Percentiles rank a stretch among this genome's conserved stretches.
These are phyloP conservation scores for Premnoplex brunnescens DNA, from an alignment of 2,797 vertebrate genomes.

Conservation along the genomic window DNA sequence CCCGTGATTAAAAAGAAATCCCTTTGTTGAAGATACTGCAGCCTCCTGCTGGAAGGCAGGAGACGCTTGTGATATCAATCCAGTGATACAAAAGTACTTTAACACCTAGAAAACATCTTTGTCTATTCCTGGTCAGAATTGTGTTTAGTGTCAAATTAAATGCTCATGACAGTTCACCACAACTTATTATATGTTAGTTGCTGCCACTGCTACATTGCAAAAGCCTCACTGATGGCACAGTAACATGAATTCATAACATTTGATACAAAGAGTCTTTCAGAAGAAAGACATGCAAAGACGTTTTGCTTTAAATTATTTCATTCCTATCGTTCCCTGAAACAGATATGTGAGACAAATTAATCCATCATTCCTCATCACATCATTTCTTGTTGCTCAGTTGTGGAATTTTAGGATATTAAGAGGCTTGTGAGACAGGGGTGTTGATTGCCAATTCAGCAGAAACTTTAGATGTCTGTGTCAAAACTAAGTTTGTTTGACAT, in stretches of 20 bases:
- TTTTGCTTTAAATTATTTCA: slow-evolving; percentile 68
- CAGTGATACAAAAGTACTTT: not conserved
- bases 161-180: slow-evolving; percentile 88
- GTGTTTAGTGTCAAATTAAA: slow-evolving; percentile 90
- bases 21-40: not conserved
- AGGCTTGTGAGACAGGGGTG: slow-evolving; percentile 60
- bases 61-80: not conserved
- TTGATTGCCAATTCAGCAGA: slow-evolving; percentile 72
- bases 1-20: not conserved
- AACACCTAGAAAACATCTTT: slow-evolving; percentile 41
- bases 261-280: slow-evolving; percentile 75
- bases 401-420: slow-evolving; percentile 73
- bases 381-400: slow-evolving; percentile 64
- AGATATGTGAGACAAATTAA: slow-evolving; percentile 67
- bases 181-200: slow-evolving; percentile 91
- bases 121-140: slow-evolving; percentile 51
- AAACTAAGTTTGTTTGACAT: slow-evolving; percentile 74
- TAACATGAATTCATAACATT: slow-evolving; percentile 65
- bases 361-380: slow-evolving; percentile 15
- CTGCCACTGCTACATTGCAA: slow-evolving; percentile 82
- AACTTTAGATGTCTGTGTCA: slow-evolving; percentile 72
- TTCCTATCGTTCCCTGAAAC: slow-evolving; percentile 69
- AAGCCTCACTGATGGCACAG: slow-evolving; percentile 72
- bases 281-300: slow-evolving; percentile 33
- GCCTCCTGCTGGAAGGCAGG: not conserved